Evolutionary conservation across 2,113 vertebrate species (phyloP).

Genomic region (Elachura formosa): DNA sequence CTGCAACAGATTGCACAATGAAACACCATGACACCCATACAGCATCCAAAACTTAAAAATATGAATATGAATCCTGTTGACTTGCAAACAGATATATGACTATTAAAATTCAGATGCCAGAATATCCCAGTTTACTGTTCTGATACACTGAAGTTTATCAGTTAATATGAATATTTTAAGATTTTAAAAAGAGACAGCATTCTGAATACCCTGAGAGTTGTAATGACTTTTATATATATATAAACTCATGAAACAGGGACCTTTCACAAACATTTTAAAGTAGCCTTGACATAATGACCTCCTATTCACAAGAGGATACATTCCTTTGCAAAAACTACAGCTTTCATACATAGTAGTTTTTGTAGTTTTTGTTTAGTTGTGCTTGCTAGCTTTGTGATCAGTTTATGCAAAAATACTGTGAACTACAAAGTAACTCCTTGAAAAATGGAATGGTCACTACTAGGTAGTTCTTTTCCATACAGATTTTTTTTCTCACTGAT

Average conservation of each 20-base stretch:
- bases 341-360: not conserved
- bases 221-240: not conserved
- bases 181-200: not conserved
- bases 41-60: not conserved
- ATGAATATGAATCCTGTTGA: not conserved
- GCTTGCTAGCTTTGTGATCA: accelerated
- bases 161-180: not conserved
- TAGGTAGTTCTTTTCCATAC: not conserved
- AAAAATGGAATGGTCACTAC: not conserved
- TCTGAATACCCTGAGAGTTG: not conserved
- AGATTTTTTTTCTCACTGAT: not conserved
- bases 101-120: not conserved
- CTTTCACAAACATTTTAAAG: not conserved
- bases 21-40: not conserved
- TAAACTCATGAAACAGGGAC: not conserved
- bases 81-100: not conserved
- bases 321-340: not conserved
- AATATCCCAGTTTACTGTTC: not conserved
- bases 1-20: not conserved
- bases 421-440: not conserved
- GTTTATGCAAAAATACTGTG: not conserved
- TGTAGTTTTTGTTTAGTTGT: too few species aligned
- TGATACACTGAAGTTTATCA: not conserved
- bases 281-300: not conserved
- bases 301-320: not conserved